Evolutionary conservation across 1,140 invertebrate species (phyloP), one percentile per base, ranked within the genome.

Genomic region (Dinoponera quadriceps): DNA sequence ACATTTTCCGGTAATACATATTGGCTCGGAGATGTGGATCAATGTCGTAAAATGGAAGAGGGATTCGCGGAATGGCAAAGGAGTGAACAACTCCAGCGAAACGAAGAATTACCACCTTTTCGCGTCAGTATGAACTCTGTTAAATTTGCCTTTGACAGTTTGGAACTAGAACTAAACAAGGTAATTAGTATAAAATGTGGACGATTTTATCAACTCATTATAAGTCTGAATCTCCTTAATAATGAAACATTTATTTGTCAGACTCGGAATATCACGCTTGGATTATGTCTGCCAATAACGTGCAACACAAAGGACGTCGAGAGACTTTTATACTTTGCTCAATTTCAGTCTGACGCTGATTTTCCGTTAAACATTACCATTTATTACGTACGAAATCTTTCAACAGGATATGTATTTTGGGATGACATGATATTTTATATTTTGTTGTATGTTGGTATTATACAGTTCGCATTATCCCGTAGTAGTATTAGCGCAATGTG

Each of bases 21-120:
- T 72, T 94, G 93, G 94, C 82, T 92, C 0, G 94, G 94, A 18
- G 89, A 91, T 9, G 84, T 89, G 7, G 88, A 91, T 63, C 90
- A 92, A 44, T 94, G 93, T 77, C 84, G 90, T 55, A 81, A 91
- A 57, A 88, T 93, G 69, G 69, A 81, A 20, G 72, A 72, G 20
- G 65, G 85, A 69, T 90, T 82, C 72, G 16, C 54, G 2, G 22
- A 84, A 18, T 62, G 84, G 59, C 38, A 66, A 9, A 63, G 75
- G 20, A 59, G 59, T 20, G 1, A 66, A 14, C 62, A 49, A 66
- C n/a, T 27, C 22, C 69, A 73, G 60, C 38, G 20, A 25, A 29
- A 48, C 62, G 20, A 29, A 5, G 51, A 85, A 60, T 51, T 81
- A 62, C 88, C 85, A 48, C 90, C 91, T 9, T 92, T 92, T 59